These are phyloP conservation scores for Cryptotermes secundus DNA, from an alignment of 1,140 invertebrate genomes.

Conservation along the genomic window DNA sequence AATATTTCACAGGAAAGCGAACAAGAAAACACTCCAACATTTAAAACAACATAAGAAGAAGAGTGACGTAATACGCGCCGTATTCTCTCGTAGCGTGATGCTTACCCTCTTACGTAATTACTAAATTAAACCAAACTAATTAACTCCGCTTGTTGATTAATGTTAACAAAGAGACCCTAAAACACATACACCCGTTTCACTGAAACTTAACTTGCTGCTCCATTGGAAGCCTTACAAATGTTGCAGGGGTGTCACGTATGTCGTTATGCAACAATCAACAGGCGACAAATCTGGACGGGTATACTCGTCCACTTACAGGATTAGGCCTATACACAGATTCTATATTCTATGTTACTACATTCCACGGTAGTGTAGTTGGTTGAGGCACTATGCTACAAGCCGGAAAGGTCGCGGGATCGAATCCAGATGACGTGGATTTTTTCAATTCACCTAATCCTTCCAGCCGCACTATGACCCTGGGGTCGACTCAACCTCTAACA, in stretches of 20 bases:
- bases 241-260: background rate
- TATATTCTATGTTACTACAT: no score
- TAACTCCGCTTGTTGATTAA: conserved; percentile 23
- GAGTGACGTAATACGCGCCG: background rate
- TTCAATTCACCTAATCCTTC: no score
- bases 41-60: background rate
- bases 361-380: no score
- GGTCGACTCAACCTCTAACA: no score
- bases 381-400: no score
- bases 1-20: background rate
- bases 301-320: no score
- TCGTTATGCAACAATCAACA: background rate
- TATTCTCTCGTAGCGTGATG: background rate
- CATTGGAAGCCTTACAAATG: background rate
- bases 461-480: no score
- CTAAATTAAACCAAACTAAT: conserved; percentile 32
- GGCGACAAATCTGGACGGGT: no score
- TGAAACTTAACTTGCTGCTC: background rate
- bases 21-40: background rate
- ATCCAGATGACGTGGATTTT: no score
- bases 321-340: no score
- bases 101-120: conserved; percentile 32
- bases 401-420: no score
- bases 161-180: conserved; percentile 10
- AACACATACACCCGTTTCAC: background rate